phyloP scores from a whole-genome alignment of 1,140 invertebrate genomes.

The Caenorhabditis tropicalis region DNA sequence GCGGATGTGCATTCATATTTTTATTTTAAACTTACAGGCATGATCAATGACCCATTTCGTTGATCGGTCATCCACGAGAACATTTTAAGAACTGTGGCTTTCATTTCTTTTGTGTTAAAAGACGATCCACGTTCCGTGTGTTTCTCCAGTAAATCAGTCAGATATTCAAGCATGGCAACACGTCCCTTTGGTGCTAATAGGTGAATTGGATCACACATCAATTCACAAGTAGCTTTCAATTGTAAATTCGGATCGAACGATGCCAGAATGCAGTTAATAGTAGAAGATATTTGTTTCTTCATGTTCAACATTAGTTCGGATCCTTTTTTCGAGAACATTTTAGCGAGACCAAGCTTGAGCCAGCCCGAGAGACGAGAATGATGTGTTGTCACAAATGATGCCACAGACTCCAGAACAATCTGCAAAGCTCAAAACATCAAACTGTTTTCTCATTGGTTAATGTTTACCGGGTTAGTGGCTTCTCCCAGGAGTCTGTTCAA shows the following conservation, averaged over 20 bases:
- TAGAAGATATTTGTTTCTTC: not conserved
- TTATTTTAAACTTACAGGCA: not conserved
- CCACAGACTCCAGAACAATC: slow-evolving; percentile 4
- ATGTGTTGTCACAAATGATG: not conserved
- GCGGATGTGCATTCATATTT: not conserved
- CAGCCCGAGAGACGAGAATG: not conserved
- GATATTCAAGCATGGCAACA: not conserved
- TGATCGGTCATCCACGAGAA: slow-evolving; percentile 26
- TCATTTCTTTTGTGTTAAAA: slow-evolving; percentile 30
- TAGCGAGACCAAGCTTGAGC: slow-evolving; percentile 18
- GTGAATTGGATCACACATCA: slow-evolving; percentile 21
- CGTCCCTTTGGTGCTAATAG: not conserved
- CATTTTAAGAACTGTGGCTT: slow-evolving; percentile 1
- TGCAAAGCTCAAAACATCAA: too few relatives aligned
- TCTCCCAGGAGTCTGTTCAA: slow-evolving; percentile 1
- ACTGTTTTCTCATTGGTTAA: too few relatives aligned
- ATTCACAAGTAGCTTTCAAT: not conserved
- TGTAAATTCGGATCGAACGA: not conserved
- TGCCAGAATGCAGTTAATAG: not conserved
- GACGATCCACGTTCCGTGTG: not conserved
- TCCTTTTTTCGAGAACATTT: slow-evolving; percentile 14
- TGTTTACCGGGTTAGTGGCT: not conserved
- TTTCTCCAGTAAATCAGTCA: not conserved
- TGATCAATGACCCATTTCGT: not conserved
- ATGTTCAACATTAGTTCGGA: not conserved